These are phyloP conservation scores for Cryptocephalus moraei DNA, from an alignment of 2,888 invertebrate genomes.

Conservation along the genomic window DNA sequence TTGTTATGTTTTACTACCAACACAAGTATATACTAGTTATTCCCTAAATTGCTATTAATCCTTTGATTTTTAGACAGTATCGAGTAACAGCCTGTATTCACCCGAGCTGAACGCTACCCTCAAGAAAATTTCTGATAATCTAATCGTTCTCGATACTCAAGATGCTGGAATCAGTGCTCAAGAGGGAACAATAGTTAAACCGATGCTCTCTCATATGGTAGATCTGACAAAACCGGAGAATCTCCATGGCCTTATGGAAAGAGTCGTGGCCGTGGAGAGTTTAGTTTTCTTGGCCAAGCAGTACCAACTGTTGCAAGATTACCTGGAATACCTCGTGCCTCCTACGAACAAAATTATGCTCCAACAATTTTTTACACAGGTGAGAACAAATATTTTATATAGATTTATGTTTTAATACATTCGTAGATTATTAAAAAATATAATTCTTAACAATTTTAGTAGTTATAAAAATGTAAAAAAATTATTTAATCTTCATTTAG, in stretches of 20 bases:
- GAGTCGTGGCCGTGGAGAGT: conserved; percentile 89
- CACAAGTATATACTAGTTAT: neutral
- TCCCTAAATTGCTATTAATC: no score
- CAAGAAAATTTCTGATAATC: conserved; percentile 65
- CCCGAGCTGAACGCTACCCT: conserved; percentile 63
- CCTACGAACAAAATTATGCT: conserved; percentile 57
- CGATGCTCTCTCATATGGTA: conserved; percentile 49
- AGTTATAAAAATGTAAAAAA: no score
- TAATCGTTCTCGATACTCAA: conserved; percentile 42
- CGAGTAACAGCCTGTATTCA: conserved; percentile 47
- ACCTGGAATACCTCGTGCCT: conserved; percentile 74
- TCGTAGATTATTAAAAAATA: neutral
- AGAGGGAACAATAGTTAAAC: conserved; percentile 41
- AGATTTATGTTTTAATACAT: conserved; percentile 1
- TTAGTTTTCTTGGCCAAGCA: conserved; percentile 83
- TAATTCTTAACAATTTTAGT: neutral
- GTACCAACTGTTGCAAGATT: conserved; percentile 72
- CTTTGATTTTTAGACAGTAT: conserved; percentile 37
- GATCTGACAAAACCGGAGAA: conserved; percentile 58
- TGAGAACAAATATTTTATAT: conserved; percentile 15
- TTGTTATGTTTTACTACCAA: conserved; percentile 8
- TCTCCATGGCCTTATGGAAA: conserved; percentile 72
- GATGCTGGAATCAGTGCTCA: conserved; percentile 25
- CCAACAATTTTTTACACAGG: conserved; percentile 60
- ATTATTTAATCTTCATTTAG: conserved; percentile 8